Conservation (phyloP, 2,888 invertebrate genomes). For the Ophioninae sp. region DNA sequence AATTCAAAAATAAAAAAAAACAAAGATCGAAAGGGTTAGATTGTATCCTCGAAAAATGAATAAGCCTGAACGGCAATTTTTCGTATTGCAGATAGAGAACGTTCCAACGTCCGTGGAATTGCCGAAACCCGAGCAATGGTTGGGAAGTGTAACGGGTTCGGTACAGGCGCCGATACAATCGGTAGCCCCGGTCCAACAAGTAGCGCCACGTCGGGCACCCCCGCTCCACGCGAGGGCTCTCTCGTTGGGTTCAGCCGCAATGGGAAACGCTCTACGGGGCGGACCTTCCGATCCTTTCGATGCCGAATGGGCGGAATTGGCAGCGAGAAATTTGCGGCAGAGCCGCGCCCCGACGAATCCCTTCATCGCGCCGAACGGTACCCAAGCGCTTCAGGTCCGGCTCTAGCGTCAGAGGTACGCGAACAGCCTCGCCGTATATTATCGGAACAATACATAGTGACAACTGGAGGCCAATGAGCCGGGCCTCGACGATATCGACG, state of each 20-base stretch:
- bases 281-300: constrained; percentile 88
- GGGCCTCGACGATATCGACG: constrained; percentile 62
- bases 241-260: constrained; percentile 82
- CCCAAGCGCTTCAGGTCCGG: constrained; percentile 85
- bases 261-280: constrained; percentile 67
- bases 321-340: constrained; percentile 82
- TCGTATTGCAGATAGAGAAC: constrained; percentile 76
- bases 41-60: not conserved
- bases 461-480: constrained; percentile 59
- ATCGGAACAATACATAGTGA: constrained; percentile 74
- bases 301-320: constrained; percentile 90
- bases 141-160: constrained; percentile 87
- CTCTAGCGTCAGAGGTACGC: constrained; percentile 82
- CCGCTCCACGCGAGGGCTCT: constrained; percentile 82
- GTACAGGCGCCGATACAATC: constrained; percentile 78
- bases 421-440: constrained; percentile 75
- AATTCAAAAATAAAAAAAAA: no score
- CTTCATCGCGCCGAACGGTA: constrained; percentile 82
- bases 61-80: not conserved
- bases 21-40: no score
- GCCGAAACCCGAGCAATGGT: constrained; percentile 92
- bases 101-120: constrained; percentile 81
- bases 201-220: constrained; percentile 82
- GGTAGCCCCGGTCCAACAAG: constrained; percentile 59
- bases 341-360: constrained; percentile 83